Percentiles rank a stretch among this genome's conserved stretches.
phyloP scores from a whole-genome alignment of 2,888 invertebrate genomes.

The Maniola hyperantus region DNA sequence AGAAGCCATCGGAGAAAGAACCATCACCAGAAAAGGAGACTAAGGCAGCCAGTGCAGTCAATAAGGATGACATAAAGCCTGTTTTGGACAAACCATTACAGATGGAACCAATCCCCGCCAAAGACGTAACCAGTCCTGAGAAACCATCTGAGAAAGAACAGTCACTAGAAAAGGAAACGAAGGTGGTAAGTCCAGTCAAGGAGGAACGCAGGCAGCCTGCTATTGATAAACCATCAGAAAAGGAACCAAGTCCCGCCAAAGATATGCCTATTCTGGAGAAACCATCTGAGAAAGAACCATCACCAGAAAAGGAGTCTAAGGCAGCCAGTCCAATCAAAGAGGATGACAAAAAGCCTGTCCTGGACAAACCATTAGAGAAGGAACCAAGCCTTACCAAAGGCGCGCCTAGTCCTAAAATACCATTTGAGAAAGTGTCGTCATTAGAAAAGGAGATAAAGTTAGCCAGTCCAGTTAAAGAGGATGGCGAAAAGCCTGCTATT shows the following conservation, averaged over 20 bases:
- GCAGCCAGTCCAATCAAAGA: not conserved
- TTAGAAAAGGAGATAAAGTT: not conserved
- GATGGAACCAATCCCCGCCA: constrained; percentile 29
- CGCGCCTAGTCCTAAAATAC: not conserved
- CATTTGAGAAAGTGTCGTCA: constrained; percentile 24
- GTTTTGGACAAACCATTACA: constrained; percentile 10
- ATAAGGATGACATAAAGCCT: not conserved
- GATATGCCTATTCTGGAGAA: not conserved
- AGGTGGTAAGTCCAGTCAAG: not conserved
- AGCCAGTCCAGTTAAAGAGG: not conserved
- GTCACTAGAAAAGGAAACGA: not conserved
- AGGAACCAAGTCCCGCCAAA: too few species aligned
- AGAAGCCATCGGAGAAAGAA: not conserved
- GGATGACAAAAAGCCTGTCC: not conserved
- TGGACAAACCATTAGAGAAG: too few species aligned
- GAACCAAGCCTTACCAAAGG: not conserved
- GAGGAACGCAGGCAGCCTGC: not conserved
- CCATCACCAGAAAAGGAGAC: not conserved
- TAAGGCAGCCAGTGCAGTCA: constrained; percentile 18
- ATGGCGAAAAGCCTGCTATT: not conserved
- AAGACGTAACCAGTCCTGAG: constrained; percentile 20
- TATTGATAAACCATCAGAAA: too few species aligned
- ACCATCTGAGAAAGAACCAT: constrained; percentile 27
- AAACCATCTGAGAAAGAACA: not conserved
- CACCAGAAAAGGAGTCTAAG: not conserved